Conservation (phyloP, 1,140 invertebrate species). For the Pachypsylla venusta region DNA sequence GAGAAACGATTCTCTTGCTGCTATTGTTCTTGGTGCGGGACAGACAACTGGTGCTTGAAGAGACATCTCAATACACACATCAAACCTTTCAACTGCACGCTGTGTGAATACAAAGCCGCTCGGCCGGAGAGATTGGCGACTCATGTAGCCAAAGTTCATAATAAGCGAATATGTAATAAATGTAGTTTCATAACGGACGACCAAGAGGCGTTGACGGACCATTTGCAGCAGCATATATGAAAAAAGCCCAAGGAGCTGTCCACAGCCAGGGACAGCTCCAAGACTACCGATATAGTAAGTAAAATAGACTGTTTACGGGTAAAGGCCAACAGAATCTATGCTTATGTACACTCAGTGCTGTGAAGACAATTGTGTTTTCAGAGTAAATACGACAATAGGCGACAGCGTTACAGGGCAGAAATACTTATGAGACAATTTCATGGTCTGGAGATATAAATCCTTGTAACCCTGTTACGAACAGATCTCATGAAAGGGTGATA, state of each 20-base stretch:
- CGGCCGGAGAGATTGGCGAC: conserved; percentile 69
- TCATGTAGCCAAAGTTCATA: conserved; percentile 79
- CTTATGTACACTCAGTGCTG: too few species aligned
- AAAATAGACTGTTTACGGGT: too few species aligned
- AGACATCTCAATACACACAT: conserved; percentile 81
- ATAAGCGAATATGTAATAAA: conserved; percentile 71
- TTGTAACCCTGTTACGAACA: too few species aligned
- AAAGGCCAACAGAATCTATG: too few species aligned
- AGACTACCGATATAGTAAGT: conserved; percentile 4
- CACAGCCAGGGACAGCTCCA: conserved; percentile 2
- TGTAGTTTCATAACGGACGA: conserved; percentile 74
- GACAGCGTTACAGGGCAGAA: too few species aligned
- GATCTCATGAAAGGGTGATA: too few species aligned
- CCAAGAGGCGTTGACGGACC: conserved; percentile 52
- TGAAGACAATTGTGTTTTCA: too few species aligned
- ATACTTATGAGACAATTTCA: too few species aligned
- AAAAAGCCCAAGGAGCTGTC: conserved; percentile 1
- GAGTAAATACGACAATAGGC: too few species aligned
- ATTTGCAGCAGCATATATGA: conserved; percentile 36
- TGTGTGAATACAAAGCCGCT: conserved; percentile 84
- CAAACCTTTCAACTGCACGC: conserved; percentile 72
- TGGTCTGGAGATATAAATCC: too few species aligned
- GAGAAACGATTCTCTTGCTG: conserved; percentile 57
- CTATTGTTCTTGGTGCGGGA: conserved; percentile 78
- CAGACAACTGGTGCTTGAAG: conserved; percentile 87